Conservation (phyloP, 1,140 invertebrate genomes). For the Bombus ignitus region DNA sequence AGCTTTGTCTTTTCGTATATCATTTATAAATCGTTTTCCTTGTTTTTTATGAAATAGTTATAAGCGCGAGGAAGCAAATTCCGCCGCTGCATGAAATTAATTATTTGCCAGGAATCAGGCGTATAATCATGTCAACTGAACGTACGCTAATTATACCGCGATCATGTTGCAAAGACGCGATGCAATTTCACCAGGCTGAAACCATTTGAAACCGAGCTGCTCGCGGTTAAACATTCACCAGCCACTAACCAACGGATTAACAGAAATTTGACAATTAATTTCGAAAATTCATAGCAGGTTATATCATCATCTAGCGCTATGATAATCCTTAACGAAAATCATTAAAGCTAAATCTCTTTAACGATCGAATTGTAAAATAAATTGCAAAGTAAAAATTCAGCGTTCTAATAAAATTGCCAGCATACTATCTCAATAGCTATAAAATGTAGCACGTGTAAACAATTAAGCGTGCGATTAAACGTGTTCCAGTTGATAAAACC, state of each 20-base stretch:
- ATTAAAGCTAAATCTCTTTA: not conserved
- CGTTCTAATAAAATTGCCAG: not conserved
- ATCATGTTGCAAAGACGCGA: not conserved
- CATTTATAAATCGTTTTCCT: not conserved
- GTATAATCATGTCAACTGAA: not conserved
- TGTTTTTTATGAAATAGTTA: not conserved
- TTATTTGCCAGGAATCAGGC: not conserved
- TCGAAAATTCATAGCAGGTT: not conserved
- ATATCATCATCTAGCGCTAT: not conserved
- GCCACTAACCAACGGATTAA: constrained; percentile 1
- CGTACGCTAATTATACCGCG: not conserved
- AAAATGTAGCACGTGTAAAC: constrained; percentile 29
- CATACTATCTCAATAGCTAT: not conserved
- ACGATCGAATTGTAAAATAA: not conserved
- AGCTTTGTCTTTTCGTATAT: too few relatives aligned
- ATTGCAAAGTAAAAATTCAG: not conserved
- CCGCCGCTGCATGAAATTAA: not conserved
- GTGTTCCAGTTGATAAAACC: constrained; percentile 52
- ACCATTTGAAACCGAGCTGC: not conserved
- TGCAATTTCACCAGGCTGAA: not conserved
- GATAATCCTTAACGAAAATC: not conserved
- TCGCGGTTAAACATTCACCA: not conserved
- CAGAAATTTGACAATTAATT: constrained; percentile 5
- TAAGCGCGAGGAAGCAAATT: too few relatives aligned
- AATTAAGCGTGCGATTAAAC: constrained; percentile 44